Conservation (phyloP, 2,113 vertebrate genomes). For the Laterallus jamaicensis region DNA sequence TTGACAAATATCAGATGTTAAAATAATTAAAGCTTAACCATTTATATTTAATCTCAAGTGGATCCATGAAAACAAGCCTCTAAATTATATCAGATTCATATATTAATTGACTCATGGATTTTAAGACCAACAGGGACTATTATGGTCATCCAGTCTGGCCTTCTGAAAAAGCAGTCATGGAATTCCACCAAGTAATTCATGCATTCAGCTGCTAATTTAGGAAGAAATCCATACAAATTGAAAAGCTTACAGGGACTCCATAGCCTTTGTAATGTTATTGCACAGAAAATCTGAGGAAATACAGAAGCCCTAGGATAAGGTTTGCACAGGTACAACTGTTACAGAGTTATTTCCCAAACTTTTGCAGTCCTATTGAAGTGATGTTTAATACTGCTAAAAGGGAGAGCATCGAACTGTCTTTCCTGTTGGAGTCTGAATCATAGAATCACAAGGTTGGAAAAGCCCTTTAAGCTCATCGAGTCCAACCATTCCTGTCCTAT, state of each 20-base stretch:
- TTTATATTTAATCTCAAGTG: slow-evolving; percentile 31
- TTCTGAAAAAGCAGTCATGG: background rate
- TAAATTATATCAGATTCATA: background rate
- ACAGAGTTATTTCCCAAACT: background rate
- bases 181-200: background rate
- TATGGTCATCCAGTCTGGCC: slow-evolving; percentile 11
- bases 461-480: no score
- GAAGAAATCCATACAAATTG: background rate
- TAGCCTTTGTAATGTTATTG: background rate
- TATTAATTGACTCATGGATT: slow-evolving; percentile 21
- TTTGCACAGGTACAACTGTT: background rate
- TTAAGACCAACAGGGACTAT: background rate
- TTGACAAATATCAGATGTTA: slow-evolving; percentile 58
- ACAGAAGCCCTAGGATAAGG: background rate
- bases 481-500: no score
- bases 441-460: no score
- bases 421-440: background rate
- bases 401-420: background rate
- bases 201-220: background rate
- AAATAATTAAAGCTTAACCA: slow-evolving; percentile 35
- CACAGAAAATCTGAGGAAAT: background rate
- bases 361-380: background rate
- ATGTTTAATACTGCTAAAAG: background rate
- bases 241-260: background rate
- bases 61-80: slow-evolving; percentile 23